Base-by-base conservation (phyloP, 2,113 vertebrate species). In the Otus sunia region DNA sequence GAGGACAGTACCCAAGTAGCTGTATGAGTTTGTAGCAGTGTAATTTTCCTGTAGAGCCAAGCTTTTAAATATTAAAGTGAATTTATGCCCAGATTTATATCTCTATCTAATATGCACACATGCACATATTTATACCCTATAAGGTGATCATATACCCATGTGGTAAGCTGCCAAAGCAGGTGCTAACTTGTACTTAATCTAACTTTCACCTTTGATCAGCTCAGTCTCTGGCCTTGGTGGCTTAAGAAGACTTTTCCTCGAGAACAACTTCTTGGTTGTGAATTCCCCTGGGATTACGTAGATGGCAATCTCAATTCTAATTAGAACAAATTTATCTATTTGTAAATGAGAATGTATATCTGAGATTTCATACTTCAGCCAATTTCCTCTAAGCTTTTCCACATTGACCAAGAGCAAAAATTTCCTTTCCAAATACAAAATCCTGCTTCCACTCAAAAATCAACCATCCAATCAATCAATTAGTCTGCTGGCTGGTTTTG, bases 201-300 rank as follows among this genome's bases (percentile, higher is more conserved):
- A 20, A 39, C 39, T 95, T 95, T 79, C 63, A 83, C 79, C 74
- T 96, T 93, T 91, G 83, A 86, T 72, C 62, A 71, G 72, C 66
- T 94, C 58, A 67, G 36, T 30, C 53, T 45, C 79, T 82, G 59
- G 74, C 41, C 81, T 77, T 43, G 23, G 17, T 39, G 60, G 49
- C 49, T 94, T 60, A 90, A 78, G 83, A 84, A 43, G 27, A 34
- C 34, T 82, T 87, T 78, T 88, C 39, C 66, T 84, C 0, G 0
- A 74, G 39, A 85, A 41, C 15, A 77, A n/a, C 22, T 23, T 90
- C 80, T 91, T 58, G 49, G 27, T 62, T 92, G 45, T 5, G 3
- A 55, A 39, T 92, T 87, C 77, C 32, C 21, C 16, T 69, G 84
- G 74, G 86, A 80, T 53, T 94, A 36, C 0, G 0, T 39, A 66